These are phyloP conservation scores for Colaptes auratus DNA, from an alignment of 2,113 vertebrate species.

Conservation along the genomic window DNA sequence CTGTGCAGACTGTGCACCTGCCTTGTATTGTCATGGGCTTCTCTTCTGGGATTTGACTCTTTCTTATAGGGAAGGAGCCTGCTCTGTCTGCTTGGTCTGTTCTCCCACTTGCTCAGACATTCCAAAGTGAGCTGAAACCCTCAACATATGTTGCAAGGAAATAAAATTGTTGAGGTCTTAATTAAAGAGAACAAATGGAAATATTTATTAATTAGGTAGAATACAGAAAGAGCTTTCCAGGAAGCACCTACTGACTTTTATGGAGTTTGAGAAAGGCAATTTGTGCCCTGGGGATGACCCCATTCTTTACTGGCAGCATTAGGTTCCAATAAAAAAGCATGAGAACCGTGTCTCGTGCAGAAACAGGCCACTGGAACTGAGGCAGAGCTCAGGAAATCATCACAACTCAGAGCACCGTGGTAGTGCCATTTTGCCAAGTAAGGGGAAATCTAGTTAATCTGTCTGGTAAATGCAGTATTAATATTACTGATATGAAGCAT, in stretches of 20 bases:
- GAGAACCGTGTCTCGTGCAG: accelerated
- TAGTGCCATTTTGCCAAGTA: not conserved
- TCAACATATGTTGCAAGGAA: not conserved
- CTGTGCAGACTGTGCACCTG: accelerated
- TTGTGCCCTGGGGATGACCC: not conserved
- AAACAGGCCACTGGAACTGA: not conserved
- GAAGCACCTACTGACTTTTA: not conserved
- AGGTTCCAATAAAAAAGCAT: not conserved
- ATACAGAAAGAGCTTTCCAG: not conserved
- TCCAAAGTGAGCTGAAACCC: not conserved
- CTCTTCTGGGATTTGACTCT: not conserved
- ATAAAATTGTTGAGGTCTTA: not conserved
- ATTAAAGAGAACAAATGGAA: not conserved
- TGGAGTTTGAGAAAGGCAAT: not conserved
- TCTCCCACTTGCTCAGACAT: not conserved
- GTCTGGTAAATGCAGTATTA: not conserved
- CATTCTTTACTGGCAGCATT: not conserved
- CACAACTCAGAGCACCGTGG: accelerated
- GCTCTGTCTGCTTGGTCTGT: not conserved
- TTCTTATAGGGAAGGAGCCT: not conserved
- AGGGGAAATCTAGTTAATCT: not conserved
- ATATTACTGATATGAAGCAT: not conserved
- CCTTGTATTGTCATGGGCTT: not conserved
- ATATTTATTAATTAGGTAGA: not conserved
- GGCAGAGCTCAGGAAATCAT: not conserved